Base-by-base conservation (phyloP, 2,113 vertebrate genomes). In the Paraplagusia blochii region DNA sequence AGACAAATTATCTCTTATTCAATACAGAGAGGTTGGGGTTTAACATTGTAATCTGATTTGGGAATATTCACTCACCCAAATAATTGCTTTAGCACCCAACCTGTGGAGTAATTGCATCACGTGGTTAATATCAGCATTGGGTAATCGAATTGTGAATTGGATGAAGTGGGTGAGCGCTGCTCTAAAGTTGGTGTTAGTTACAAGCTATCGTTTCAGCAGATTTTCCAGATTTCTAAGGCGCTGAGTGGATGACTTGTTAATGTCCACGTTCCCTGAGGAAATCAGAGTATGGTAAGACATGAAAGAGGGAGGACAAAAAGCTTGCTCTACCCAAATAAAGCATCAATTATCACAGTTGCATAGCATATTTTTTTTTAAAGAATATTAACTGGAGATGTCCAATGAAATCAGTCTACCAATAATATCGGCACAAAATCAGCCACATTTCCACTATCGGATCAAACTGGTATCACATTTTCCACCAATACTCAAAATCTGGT, bases 51-150 rank as follows among this genome's bases (percentile, higher is more conserved):
- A 91, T 86, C 72, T 44, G 71, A 86, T 90, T 83, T 67, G 79
- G 74, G 83, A 81, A 85, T 82, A 87, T 86, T 83, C 80, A 63
- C 77, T 58, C 76, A 60, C 48, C 70, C 69, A 84, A 77, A 79
- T 90, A 90, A 90, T 84, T 74, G 77, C 74, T 79, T 92, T 87
- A 90, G 69, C 74, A 86, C 76, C 83, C 75, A 90, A 88, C 77
- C 83, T 86, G 79, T 74, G 84, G 74, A 69, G 79, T 90, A 90
- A 90, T 91, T 69, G 72, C 76, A 91, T 92, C 77, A 86, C 80
- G 69, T 73, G 83, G 85, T 89, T 88, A 86, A 90, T 89, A 90
- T 84, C 79, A 78, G 79, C 81, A 59, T 87, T 88, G 29, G 42
- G 72, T 88, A 84, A 90, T 89, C 77, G 47, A 65, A 88, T 90